A percentile compares a stretch with the other conserved stretches of the same genome.
These are phyloP conservation scores for Crenichthys baileyi DNA, from an alignment of 2,797 vertebrate genomes.

Conservation along the genomic window DNA sequence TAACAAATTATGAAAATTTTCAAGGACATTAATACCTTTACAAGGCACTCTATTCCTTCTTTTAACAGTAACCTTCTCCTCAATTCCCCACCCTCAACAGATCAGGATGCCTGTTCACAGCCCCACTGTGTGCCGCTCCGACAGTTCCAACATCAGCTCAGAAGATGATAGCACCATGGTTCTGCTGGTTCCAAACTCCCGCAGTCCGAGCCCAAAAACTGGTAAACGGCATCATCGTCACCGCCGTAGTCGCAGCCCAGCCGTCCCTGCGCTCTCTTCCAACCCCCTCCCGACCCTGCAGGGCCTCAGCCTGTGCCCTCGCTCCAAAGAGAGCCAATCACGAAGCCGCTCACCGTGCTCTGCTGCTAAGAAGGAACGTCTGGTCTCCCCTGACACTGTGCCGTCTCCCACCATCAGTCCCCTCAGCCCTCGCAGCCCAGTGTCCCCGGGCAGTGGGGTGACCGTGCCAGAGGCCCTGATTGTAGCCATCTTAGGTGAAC, in stretches of 20 bases:
- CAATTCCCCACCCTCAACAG: slow-evolving; percentile 66
- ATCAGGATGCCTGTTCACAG: slow-evolving; percentile 84
- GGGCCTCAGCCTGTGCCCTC: slow-evolving; percentile 85
- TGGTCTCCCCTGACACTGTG: slow-evolving; percentile 74
- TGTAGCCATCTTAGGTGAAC: slow-evolving; percentile 82
- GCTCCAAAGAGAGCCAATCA: slow-evolving; percentile 80
- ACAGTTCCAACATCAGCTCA: slow-evolving; percentile 88
- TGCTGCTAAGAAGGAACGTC: slow-evolving; percentile 74
- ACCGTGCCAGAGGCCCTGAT: slow-evolving; percentile 81
- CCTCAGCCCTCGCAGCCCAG: slow-evolving; percentile 75
- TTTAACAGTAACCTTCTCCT: not conserved
- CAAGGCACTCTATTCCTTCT: not conserved
- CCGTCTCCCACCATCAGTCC: slow-evolving; percentile 73
- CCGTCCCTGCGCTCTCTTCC: slow-evolving; percentile 80
- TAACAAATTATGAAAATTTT: not conserved
- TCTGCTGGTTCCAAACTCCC: slow-evolving; percentile 88
- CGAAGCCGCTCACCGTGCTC: slow-evolving; percentile 85
- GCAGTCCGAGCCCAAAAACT: slow-evolving; percentile 87
- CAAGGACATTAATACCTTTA: not conserved
- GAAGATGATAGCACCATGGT: slow-evolving; percentile 97
- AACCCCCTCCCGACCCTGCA: slow-evolving; percentile 83
- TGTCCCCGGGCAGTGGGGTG: slow-evolving; percentile 74
- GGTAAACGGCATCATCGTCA: slow-evolving; percentile 82
- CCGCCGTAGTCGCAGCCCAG: slow-evolving; percentile 82
- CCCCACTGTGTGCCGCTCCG: slow-evolving; percentile 81